Conservation (phyloP, 2,113 vertebrate species). For the Ptychochromis oligacanthus region DNA sequence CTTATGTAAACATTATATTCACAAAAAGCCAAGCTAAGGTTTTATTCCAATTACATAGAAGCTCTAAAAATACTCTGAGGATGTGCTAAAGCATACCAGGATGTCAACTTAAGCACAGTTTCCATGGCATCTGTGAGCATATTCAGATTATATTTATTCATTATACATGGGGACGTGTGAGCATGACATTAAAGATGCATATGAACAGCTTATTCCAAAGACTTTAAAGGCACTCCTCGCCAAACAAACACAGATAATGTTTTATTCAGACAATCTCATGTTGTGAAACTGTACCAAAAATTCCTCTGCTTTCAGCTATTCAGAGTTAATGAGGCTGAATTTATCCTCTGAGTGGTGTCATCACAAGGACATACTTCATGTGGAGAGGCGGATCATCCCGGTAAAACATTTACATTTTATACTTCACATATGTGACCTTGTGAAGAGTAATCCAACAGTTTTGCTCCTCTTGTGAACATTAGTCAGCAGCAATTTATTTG, state of each 20-base stretch:
- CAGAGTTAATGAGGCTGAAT: slow-evolving; percentile 67
- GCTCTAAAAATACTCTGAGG: slow-evolving; percentile 33
- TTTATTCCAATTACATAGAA: slow-evolving; percentile 1
- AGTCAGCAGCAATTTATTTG: slow-evolving; percentile 13
- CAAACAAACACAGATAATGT: slow-evolving; percentile 67
- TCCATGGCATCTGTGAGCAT: slow-evolving; percentile 59
- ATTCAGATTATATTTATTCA: slow-evolving; percentile 60
- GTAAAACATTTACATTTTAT: slow-evolving; percentile 37
- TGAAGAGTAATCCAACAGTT: not conserved
- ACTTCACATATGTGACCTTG: slow-evolving; percentile 15
- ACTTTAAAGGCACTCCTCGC: slow-evolving; percentile 60
- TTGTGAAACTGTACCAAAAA: slow-evolving; percentile 51
- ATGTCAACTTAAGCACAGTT: slow-evolving; percentile 60
- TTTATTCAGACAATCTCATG: slow-evolving; percentile 65
- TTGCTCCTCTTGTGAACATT: slow-evolving; percentile 13
- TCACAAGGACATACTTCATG: slow-evolving; percentile 41
- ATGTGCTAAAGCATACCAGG: slow-evolving; percentile 13
- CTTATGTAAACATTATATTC: slow-evolving; percentile 18
- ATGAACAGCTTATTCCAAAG: slow-evolving; percentile 53
- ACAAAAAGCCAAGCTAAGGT: slow-evolving; percentile 8
- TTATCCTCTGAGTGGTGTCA: slow-evolving; percentile 55
- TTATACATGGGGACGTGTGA: slow-evolving; percentile 67
- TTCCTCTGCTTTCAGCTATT: slow-evolving; percentile 44
- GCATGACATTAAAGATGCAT: slow-evolving; percentile 71
- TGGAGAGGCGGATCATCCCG: slow-evolving; percentile 23